phyloP scores from a whole-genome alignment of 2,888 invertebrate species.

The Chrysolina americana region DNA sequence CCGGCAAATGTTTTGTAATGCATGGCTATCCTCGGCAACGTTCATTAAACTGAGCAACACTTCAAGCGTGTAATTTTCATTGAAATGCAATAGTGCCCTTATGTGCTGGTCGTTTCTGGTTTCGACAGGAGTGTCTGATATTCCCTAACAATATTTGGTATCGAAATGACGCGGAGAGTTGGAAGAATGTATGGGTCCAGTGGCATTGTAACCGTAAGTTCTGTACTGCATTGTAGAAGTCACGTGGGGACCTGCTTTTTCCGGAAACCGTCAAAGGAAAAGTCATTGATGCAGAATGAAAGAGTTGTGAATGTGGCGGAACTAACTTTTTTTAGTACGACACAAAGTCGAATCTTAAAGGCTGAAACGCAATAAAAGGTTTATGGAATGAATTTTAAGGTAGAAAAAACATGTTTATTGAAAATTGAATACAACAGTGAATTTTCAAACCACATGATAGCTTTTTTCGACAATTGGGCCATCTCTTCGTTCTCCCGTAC shows the following conservation, averaged over 20 bases:
- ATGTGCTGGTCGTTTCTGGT: slow-evolving; percentile 9
- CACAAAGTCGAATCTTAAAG: too few relatives aligned
- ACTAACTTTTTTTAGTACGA: too few relatives aligned
- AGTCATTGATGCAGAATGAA: too few relatives aligned
- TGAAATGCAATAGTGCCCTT: slow-evolving; percentile 11
- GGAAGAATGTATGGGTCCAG: neutral
- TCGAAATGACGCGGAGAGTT: slow-evolving; percentile 2
- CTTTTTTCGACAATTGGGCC: too few relatives aligned
- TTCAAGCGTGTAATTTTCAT: slow-evolving; percentile 15
- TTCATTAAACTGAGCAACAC: slow-evolving; percentile 5
- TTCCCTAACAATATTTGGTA: slow-evolving; percentile 13
- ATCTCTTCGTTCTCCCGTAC: too few relatives aligned
- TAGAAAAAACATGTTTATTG: too few relatives aligned
- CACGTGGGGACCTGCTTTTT: neutral
- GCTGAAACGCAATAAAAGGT: too few relatives aligned
- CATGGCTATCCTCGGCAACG: neutral
- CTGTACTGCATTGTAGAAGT: neutral
- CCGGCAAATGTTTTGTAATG: neutral
- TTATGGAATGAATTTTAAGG: too few relatives aligned
- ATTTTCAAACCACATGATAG: too few relatives aligned
- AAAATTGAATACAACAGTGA: too few relatives aligned
- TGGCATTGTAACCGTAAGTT: neutral
- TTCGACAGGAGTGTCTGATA: slow-evolving; percentile 13
- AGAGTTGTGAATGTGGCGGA: too few relatives aligned
- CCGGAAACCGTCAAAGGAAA: too few relatives aligned